phyloP scores from a whole-genome alignment of 2,888 invertebrate genomes.

The Mythimna impura region DNA sequence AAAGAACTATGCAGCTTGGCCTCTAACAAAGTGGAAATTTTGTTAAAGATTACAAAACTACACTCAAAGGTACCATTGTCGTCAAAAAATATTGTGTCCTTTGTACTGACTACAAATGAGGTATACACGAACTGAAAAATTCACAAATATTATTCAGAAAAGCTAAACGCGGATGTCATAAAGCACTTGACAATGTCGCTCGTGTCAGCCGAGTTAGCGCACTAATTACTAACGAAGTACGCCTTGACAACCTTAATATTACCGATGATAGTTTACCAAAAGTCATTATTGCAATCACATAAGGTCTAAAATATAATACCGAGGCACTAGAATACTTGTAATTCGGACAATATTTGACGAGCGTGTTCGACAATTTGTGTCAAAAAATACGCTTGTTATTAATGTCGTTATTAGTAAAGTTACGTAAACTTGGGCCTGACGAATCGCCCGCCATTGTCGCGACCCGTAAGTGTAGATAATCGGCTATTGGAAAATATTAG shows the following conservation, averaged over 20 bases:
- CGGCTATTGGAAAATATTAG: constrained; percentile 73
- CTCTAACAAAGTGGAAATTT: constrained; percentile 50
- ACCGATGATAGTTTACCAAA: constrained; percentile 32
- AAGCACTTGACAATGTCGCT: constrained; percentile 73
- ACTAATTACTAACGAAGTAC: constrained; percentile 78
- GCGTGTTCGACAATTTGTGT: constrained; percentile 71
- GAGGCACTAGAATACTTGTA: constrained; percentile 29
- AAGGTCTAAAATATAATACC: constrained; percentile 62
- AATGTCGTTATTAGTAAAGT: constrained; percentile 75
- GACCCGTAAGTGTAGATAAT: constrained; percentile 68
- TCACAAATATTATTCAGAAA: constrained; percentile 76
- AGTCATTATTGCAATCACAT: constrained; percentile 55
- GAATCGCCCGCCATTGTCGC: constrained; percentile 63
- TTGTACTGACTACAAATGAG: constrained; percentile 70
- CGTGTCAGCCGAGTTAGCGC: constrained; percentile 79
- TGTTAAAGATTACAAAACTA: constrained; percentile 67
- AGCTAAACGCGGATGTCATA: constrained; percentile 73
- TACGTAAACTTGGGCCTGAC: constrained; percentile 72
- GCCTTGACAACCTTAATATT: constrained; percentile 68
- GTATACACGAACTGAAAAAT: constrained; percentile 77
- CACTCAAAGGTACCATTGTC: constrained; percentile 61
- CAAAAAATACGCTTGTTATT: constrained; percentile 70
- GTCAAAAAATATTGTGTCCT: constrained; percentile 72
- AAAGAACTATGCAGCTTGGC: constrained; percentile 50
- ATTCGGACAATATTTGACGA: constrained; percentile 64